Percentiles rank a stretch among this genome's conserved stretches.
Evolutionary conservation across 37 sponge, comb jelly and placozoan species (phyloP).

Genomic region (Axinella damicornis): DNA sequence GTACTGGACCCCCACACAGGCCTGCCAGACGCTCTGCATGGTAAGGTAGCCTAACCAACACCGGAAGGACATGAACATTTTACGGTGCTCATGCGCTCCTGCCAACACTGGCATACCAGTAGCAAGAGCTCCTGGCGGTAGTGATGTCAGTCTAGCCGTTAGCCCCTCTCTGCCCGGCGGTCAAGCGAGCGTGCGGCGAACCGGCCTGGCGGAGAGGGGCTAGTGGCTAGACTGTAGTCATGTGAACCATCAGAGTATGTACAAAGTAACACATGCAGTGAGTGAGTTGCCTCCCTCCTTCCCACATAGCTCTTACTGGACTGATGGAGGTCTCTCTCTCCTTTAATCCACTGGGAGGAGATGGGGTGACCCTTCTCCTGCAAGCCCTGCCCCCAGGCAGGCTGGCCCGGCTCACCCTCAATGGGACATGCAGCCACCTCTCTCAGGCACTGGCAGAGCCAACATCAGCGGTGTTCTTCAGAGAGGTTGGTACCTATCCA

Average conservation of each 20-base stretch:
- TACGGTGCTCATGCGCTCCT: too few relatives aligned
- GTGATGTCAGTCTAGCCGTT: too few relatives aligned
- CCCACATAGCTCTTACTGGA: not conserved
- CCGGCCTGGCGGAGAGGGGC: too few relatives aligned
- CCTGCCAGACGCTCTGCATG: constrained; percentile 30
- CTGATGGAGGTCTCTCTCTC: constrained; percentile 1
- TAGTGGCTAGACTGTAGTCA: too few relatives aligned
- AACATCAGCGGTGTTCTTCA: not conserved
- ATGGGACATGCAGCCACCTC: constrained; percentile 7
- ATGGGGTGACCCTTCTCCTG: constrained; percentile 7
- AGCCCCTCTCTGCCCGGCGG: too few relatives aligned
- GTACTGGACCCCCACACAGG: constrained; percentile 37
- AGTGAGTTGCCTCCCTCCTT: too few relatives aligned
- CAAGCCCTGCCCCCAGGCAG: constrained; percentile 2
- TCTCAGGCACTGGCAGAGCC: not conserved
- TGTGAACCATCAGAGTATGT: too few relatives aligned
- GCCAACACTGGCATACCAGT: too few relatives aligned
- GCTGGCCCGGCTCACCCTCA: constrained; percentile 4
- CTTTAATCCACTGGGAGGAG: not conserved
- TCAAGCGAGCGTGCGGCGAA: too few relatives aligned
- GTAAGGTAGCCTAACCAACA: not conserved
- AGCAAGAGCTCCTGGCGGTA: too few relatives aligned
- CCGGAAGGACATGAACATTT: too few relatives aligned
- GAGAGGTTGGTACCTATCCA: not conserved
- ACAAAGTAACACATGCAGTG: too few relatives aligned